Evolutionary conservation across 2,113 vertebrate genomes (phyloP).

Genomic region (Saimiri boliviensis): DNA sequence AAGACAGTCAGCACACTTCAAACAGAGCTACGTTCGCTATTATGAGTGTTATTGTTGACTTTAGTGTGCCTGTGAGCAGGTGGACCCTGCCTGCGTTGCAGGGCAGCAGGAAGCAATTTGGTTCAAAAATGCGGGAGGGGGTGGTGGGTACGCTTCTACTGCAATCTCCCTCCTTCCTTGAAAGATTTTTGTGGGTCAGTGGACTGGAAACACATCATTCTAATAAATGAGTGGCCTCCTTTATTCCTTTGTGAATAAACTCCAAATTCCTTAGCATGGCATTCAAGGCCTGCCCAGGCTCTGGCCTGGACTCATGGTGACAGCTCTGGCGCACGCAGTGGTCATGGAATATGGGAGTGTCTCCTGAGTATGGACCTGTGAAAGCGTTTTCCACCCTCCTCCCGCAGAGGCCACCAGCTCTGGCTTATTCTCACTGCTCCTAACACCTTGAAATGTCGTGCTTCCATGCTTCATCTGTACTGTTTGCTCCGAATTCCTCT

Average conservation of each 20-base stretch:
- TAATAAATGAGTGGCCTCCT: not conserved
- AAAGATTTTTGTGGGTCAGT: not conserved
- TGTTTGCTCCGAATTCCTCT: not conserved
- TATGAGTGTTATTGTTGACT: not conserved
- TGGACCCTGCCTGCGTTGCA: not conserved
- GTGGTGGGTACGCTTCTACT: fast-evolving
- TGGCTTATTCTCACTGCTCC: not conserved
- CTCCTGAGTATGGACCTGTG: not conserved
- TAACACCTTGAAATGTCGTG: not conserved
- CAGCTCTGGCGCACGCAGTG: not conserved
- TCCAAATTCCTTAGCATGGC: not conserved
- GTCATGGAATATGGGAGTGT: fast-evolving
- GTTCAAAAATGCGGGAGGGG: not conserved
- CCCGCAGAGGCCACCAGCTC: fast-evolving
- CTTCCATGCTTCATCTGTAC: not conserved
- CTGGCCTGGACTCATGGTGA: not conserved
- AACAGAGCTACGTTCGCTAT: not conserved
- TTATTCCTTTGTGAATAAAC: not conserved
- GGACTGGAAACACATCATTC: not conserved
- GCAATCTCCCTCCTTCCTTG: not conserved
- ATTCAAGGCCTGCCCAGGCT: not conserved
- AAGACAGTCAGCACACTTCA: not conserved
- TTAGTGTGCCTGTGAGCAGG: fast-evolving
- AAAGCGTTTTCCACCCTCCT: too few relatives aligned
- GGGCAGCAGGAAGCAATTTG: not conserved